Conservation (phyloP, 2,797 vertebrate species). For the Gymnopithys bicolor region DNA sequence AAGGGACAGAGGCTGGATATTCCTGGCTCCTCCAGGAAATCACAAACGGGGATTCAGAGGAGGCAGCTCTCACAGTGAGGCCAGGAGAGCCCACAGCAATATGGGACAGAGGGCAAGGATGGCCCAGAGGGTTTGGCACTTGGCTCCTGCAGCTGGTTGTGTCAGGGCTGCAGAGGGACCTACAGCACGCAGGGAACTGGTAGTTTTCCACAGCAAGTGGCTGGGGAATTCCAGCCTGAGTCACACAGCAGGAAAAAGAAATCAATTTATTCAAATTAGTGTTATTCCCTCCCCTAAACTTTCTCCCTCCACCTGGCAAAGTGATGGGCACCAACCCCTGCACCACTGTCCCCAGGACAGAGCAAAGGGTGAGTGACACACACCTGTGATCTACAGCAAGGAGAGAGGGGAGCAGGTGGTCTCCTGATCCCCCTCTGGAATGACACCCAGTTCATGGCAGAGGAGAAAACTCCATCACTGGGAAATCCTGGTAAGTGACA, state of each 20-base stretch:
- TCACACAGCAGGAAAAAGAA: conserved; percentile 14
- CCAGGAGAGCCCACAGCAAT: not conserved
- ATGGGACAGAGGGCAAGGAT: not conserved
- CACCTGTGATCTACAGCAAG: not conserved
- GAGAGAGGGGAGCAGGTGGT: not conserved
- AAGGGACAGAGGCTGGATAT: not conserved
- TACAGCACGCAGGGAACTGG: not conserved
- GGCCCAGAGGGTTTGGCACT: not conserved
- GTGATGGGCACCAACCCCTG: not conserved
- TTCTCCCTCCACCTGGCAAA: not conserved
- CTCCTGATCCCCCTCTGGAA: not conserved
- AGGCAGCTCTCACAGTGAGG: not conserved
- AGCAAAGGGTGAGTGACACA: not conserved
- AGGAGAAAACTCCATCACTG: not conserved
- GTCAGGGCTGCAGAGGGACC: not conserved
- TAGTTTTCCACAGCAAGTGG: conserved; percentile 54
- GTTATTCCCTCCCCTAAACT: not conserved
- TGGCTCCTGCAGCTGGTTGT: not conserved
- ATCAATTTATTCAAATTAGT: conserved; percentile 34
- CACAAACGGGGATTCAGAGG: fast-evolving
- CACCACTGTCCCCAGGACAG: not conserved
- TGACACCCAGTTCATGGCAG: not conserved
- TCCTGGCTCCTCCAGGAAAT: not conserved
- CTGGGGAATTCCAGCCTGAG: conserved; percentile 55
- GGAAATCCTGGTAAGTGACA: not conserved